Base-by-base conservation (phyloP, 2,888 invertebrate genomes). In the Drosophila merina region DNA sequence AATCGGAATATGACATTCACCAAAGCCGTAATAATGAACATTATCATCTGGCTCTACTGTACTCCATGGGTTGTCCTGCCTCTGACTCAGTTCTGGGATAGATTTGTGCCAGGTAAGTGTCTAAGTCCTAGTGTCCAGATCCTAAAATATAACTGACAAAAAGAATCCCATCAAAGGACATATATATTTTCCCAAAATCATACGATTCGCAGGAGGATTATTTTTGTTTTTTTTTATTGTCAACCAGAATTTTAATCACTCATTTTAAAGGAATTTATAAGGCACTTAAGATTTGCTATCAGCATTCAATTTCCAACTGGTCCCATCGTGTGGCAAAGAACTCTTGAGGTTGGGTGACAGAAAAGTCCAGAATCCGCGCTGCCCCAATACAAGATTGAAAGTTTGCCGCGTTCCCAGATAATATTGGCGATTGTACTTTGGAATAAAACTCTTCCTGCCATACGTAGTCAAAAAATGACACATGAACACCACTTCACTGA, bases 21-120 rank as follows among this genome's bases (percentile, higher is more conserved):
- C 10, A 96, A 96, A 91, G 96, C 96, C 3, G 88, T 96, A 33
- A 87, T 96, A 30, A 94, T 97, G 93, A 94, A 96, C 48, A 89
- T 94, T 0, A 91, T 95, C 51, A 93, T 96, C 63, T 97, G 96
- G 96, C 89, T 93, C 4, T 97, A 96, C 89, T 93, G 95, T 2
- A 93, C 95, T 14, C 97, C 97, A 0, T 97, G 97, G 96, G 95
- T 95, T 1, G 90, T 96, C 26, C 91, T 97, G 88, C 97, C 97
- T 0, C 91, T 96, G 7, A 93, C 96, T 57, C 95, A 96, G 88
- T 94, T 96, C 52, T 97, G 97, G 97, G 96, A 96, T 47, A 93
- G 96, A 89, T 97, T 93, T 90, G 96, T 95, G 48, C 96, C 97
- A 90, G 96, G 70, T 70, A 31, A 70, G 69, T 40, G 42, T 2